A percentile compares a stretch with the other conserved stretches of the same genome.
phyloP scores from a whole-genome alignment of 2,797 vertebrate species.

The Mus minutoides region DNA sequence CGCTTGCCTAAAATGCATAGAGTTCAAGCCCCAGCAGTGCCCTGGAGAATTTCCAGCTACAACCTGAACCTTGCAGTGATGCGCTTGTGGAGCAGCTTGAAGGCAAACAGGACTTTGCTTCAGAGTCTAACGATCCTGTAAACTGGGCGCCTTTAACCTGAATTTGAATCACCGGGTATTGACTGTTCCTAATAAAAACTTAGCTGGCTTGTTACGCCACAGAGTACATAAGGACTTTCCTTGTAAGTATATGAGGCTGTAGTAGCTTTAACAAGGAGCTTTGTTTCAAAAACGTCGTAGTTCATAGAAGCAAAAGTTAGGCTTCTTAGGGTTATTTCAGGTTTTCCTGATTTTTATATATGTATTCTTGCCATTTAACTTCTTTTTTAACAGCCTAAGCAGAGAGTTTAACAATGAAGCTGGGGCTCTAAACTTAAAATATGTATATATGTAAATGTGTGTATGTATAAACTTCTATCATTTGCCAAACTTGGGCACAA shows the following conservation, averaged over 20 bases:
- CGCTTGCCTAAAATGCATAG: background rate
- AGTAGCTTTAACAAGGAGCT: conserved; percentile 54
- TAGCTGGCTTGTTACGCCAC: background rate
- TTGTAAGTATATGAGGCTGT: conserved; percentile 48
- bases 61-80: conserved; percentile 52
- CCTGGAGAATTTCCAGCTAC: conserved; percentile 32
- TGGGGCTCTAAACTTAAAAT: conserved; percentile 55
- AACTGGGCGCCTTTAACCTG: conserved; percentile 63
- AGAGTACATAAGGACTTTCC: background rate
- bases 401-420: conserved; percentile 47
- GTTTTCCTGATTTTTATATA: conserved; percentile 57
- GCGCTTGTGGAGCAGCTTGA: conserved; percentile 61
- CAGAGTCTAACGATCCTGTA: background rate
- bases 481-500: conserved; percentile 48
- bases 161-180: conserved; percentile 66
- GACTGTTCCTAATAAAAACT: background rate
- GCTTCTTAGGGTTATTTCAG: conserved; percentile 29
- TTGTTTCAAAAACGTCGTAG: conserved; percentile 57
- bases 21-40: background rate
- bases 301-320: conserved; percentile 15
- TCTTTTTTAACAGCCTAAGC: conserved; percentile 64
- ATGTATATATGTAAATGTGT: conserved; percentile 74
- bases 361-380: conserved; percentile 58
- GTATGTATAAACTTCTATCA: conserved; percentile 70
- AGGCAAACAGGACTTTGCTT: conserved; percentile 1